Conservation (phyloP, 2,797 vertebrate species). For the Denticeps clupeoides region DNA sequence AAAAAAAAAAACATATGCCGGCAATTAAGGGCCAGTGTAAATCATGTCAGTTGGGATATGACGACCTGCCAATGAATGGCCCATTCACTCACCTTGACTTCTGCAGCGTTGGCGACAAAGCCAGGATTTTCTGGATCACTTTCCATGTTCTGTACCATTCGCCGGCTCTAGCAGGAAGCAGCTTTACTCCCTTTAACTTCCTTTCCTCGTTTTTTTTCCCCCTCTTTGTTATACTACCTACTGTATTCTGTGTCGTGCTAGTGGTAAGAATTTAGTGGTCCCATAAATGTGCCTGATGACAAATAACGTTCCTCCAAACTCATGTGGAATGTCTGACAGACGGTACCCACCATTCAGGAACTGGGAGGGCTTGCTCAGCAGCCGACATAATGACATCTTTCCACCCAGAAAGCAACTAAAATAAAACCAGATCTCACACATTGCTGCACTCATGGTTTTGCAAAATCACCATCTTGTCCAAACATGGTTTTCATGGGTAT, state of each 20-base stretch:
- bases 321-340: conserved; percentile 2
- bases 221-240: too few species aligned
- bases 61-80: background rate
- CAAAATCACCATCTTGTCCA: conserved; percentile 14
- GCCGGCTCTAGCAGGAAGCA: too few species aligned
- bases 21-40: conserved; percentile 8
- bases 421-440: conserved; percentile 28
- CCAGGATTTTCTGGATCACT: too few species aligned
- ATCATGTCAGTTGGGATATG: conserved; percentile 7
- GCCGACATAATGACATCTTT: conserved; percentile 20
- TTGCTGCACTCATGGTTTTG: conserved; percentile 15
- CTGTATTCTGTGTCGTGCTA: too few species aligned
- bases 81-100: background rate
- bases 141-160: too few species aligned
- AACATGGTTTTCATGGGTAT: conserved; percentile 10
- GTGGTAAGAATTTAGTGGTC: too few species aligned
- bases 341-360: background rate
- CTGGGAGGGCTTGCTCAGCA: conserved; percentile 8
- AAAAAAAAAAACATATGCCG: conserved; percentile 5
- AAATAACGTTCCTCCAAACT: too few species aligned
- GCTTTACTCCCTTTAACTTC: too few species aligned
- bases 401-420: conserved; percentile 16
- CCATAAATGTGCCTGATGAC: too few species aligned
- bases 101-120: too few species aligned
- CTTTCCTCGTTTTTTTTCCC: too few species aligned